phyloP scores from a whole-genome alignment of 2,888 invertebrate species.

The Rapana venosa region DNA sequence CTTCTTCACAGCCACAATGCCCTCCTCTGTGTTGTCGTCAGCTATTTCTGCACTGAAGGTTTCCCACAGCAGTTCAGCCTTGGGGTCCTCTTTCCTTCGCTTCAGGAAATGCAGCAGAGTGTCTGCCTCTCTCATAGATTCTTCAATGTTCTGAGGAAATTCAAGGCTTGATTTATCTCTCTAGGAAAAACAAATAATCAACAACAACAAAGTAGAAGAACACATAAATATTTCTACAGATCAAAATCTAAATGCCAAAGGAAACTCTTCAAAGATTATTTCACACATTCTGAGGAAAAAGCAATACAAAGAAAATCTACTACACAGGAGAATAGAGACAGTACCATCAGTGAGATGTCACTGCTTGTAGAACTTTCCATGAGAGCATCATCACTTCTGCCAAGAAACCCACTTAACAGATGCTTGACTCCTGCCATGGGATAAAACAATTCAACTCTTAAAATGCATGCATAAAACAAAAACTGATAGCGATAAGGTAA shows the following conservation, averaged over 20 bases:
- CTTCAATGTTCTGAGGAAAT: constrained; percentile 38
- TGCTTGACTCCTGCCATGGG: not conserved
- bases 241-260: not conserved
- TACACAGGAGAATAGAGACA: not conserved
- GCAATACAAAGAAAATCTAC: not conserved
- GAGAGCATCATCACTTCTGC: not conserved
- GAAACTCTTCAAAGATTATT: not conserved
- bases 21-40: not conserved
- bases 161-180: not conserved
- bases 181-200: not conserved
- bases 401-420: not conserved
- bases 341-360: not conserved
- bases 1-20: constrained; percentile 48
- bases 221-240: not conserved
- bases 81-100: constrained; percentile 45
- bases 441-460: too few species aligned
- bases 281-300: not conserved
- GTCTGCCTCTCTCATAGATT: constrained; percentile 69
- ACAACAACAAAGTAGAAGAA: not conserved
- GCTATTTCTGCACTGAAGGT: not conserved
- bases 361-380: too few species aligned
- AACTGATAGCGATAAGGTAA: too few species aligned
- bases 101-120: constrained; percentile 66
- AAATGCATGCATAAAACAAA: too few species aligned
- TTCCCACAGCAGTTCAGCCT: not conserved